Base-by-base conservation (phyloP, 2,113 vertebrate genomes). In the Alectura lathami region DNA sequence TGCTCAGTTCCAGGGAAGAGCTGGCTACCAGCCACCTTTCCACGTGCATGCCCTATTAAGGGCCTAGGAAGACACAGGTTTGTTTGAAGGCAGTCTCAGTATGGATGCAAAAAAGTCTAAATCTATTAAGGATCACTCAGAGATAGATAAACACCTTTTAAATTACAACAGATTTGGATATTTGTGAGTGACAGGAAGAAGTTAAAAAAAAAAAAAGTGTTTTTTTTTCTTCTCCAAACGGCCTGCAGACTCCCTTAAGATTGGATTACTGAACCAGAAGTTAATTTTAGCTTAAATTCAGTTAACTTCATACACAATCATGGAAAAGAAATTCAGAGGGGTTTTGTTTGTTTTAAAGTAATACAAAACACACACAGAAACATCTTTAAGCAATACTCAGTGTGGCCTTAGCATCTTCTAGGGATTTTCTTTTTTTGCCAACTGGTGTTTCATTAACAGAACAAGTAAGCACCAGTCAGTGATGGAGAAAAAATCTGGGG, bases 401-500 rank as follows among this genome's bases (percentile, higher is more conserved):
- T 4, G 13, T 42, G 53, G 32, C 34, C 24, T 72, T 67, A 54
- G 4, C 14, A 66, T 14, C 42, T 87, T 30, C 30, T 32, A 75
- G 51, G 14, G 50, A n/a, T 62, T 90, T 69, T 56, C 10, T 42
- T 36, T 82, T 47, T 32, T 70, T 53, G 17, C 82, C 72, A 67
- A 16, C 8, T 9, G 3, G 24, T 38, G 11, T 73, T 83, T 96
- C 70, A 64, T 83, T 47, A 47, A 73, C 32, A 76, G 38, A 63
- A 17, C 24, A 26, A 67, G 10, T 8, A 67, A 75, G 12, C 27
- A 84, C 14, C 51, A 22, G 57, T 11, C 10, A 54, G 16, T 4
- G 24, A 2, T 47, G 3, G n/a, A 88, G 27, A 43, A 15, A 66
- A 85, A 54, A 6, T 0, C 0, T 2, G 21, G 43, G 6, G 20